Evolutionary conservation across 1,140 invertebrate species (phyloP).

Genomic region (Aphidius ervi): DNA sequence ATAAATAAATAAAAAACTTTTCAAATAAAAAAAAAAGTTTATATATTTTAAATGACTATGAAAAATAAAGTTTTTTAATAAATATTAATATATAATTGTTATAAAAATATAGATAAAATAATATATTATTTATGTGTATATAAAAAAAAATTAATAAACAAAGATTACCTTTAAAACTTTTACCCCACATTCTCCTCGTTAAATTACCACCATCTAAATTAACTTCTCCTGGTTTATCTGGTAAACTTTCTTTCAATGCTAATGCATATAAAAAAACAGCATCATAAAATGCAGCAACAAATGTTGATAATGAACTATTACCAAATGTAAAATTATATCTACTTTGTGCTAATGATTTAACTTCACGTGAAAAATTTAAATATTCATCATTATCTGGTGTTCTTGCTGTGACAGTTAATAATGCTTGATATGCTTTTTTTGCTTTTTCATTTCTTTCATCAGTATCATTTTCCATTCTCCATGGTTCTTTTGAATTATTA

Average conservation of each 20-base stretch:
- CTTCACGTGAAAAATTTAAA: constrained; percentile 71
- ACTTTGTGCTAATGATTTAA: constrained; percentile 72
- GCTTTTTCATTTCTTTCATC: constrained; percentile 79
- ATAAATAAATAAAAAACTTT: too few relatives aligned
- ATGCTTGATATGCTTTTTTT: constrained; percentile 79
- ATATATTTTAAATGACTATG: too few relatives aligned
- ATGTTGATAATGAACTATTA: constrained; percentile 71
- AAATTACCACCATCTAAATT: constrained; percentile 60
- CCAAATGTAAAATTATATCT: constrained; percentile 80
- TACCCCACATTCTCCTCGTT: constrained; percentile 84
- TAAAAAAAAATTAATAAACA: background rate
- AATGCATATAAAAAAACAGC: constrained; percentile 88
- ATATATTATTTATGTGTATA: background rate
- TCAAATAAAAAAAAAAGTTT: too few relatives aligned
- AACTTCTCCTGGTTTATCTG: constrained; percentile 58
- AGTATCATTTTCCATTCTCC: constrained; percentile 77
- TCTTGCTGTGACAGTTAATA: constrained; percentile 84
- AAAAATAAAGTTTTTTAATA: too few relatives aligned
- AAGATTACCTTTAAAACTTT: constrained; percentile 73
- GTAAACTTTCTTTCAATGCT: constrained; percentile 81
- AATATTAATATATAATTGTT: background rate
- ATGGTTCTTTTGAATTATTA: constrained; percentile 62
- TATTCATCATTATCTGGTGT: constrained; percentile 79
- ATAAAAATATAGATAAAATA: background rate
- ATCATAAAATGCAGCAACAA: constrained; percentile 94